These are phyloP conservation scores for Leptopterna dolabrata DNA, from an alignment of 2,888 invertebrate genomes.

Conservation along the genomic window DNA sequence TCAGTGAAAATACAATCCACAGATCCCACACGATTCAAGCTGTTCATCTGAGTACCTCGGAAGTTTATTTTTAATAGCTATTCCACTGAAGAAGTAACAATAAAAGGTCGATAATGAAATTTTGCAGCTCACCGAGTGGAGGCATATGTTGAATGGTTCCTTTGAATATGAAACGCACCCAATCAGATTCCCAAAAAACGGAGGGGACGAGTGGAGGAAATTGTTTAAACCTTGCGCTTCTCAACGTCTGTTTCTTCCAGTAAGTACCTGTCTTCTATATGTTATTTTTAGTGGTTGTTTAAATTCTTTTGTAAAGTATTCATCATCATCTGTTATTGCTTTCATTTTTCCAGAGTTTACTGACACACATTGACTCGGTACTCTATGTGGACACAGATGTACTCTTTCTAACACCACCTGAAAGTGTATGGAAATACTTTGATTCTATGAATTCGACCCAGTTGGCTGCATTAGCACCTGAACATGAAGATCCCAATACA, in stretches of 20 bases:
- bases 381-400: constrained; percentile 95
- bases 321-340: not conserved
- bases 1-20: too few species aligned
- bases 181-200: constrained; percentile 81
- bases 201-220: constrained; percentile 84
- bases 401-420: constrained; percentile 84
- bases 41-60: too few species aligned
- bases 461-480: constrained; percentile 87
- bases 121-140: constrained; percentile 78
- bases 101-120: not conserved
- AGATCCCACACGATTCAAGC: too few species aligned
- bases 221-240: constrained; percentile 95
- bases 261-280: constrained; percentile 66
- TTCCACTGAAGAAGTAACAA: too few species aligned
- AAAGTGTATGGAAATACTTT: constrained; percentile 87
- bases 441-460: constrained; percentile 84
- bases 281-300: not conserved
- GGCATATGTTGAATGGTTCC: constrained; percentile 72
- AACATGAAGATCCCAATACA: constrained; percentile 91
- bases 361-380: constrained; percentile 83
- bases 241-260: constrained; percentile 92
- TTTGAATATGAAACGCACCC: constrained; percentile 81
- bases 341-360: constrained; percentile 76
- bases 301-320: not conserved
- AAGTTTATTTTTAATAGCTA: too few species aligned